phyloP scores from a whole-genome alignment of 2,888 invertebrate genomes.

The Onchidella celtica region DNA sequence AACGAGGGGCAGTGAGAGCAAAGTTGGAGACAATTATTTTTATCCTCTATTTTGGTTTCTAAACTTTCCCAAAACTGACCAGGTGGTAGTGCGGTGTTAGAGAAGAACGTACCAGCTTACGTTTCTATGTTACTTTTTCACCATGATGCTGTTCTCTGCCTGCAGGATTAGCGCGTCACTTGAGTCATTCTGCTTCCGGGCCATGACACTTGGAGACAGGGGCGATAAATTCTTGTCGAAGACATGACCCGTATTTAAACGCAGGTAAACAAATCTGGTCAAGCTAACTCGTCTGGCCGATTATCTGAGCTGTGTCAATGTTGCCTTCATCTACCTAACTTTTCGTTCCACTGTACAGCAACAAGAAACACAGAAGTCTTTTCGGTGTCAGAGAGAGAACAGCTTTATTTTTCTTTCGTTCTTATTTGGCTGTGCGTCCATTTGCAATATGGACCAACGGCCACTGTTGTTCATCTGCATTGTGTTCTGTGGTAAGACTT shows the following conservation, averaged over 20 bases:
- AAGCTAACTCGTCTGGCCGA: neutral
- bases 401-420: neutral
- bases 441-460: neutral
- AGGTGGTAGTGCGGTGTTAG: no score
- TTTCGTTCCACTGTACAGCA: neutral
- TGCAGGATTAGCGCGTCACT: neutral
- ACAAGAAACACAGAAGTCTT: neutral
- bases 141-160: neutral
- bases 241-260: conserved; percentile 11
- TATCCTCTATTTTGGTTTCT: no score
- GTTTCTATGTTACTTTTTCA: neutral
- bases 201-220: neutral
- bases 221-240: neutral
- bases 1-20: no score
- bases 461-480: neutral
- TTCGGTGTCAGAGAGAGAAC: neutral
- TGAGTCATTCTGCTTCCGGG: neutral
- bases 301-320: neutral
- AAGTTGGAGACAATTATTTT: no score
- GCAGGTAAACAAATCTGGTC: conserved; percentile 27
- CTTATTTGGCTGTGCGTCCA: neutral
- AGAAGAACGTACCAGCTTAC: neutral
- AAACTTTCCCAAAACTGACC: no score
- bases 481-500: neutral
- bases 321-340: neutral